Conservation (phyloP, 2,113 vertebrate genomes). For the Coregonus clupeaformis region DNA sequence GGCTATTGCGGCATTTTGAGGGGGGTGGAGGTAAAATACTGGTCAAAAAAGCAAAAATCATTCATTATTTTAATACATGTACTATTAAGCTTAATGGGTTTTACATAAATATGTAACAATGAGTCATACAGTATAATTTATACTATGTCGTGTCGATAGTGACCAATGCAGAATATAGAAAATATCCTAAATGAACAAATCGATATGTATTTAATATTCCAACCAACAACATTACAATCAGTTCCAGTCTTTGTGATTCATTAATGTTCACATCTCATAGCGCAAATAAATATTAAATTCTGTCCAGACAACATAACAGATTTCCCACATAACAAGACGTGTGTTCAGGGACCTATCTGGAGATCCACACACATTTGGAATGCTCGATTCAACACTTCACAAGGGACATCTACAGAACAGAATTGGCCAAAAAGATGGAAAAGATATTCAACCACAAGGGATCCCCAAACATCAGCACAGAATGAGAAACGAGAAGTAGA, state of each 20-base stretch:
- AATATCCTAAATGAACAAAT: neutral
- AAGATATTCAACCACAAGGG: slow-evolving; percentile 62
- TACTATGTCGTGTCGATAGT: neutral
- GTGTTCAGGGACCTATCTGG: neutral
- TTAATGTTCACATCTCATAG: neutral
- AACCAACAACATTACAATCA: neutral
- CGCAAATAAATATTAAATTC: neutral
- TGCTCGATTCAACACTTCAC: neutral
- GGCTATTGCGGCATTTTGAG: neutral
- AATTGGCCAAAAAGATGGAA: slow-evolving; percentile 63
- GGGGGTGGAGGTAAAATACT: neutral
- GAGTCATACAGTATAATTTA: neutral
- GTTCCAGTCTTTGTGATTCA: neutral
- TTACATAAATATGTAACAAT: too few species aligned
- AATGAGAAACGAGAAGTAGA: slow-evolving; percentile 45
- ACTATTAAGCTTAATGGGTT: too few species aligned
- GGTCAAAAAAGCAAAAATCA: neutral
- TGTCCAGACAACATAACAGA: neutral
- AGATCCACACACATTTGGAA: neutral
- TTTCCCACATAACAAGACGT: neutral
- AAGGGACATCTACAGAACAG: slow-evolving; percentile 1
- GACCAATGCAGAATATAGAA: neutral
- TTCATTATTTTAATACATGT: neutral
- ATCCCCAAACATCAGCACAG: slow-evolving; percentile 56
- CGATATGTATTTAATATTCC: neutral